Base-by-base conservation (phyloP, 2,888 invertebrate genomes). In the Muschampia plurimacula region DNA sequence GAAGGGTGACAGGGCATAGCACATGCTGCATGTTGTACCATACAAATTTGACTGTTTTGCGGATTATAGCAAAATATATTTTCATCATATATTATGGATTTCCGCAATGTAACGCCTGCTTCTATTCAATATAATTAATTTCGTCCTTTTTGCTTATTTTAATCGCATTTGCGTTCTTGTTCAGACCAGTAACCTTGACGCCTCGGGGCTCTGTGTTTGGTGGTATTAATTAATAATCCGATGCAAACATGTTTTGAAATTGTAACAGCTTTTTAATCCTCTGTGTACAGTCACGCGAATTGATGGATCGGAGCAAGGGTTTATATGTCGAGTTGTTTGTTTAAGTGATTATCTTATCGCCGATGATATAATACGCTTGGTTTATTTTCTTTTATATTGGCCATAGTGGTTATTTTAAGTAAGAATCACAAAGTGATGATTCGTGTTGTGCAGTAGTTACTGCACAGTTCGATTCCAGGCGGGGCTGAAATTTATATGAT, bases 171-270 rank as follows among this genome's bases (percentile, higher is more conserved):
- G n/a, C 36, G 60, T 52, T 60, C 57, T 55, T 36, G 15, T 52
- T 70, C 13, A 2, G 72, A 67, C 65, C 44, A 36, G n/a, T 49
- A 32, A 28, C 71, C 66, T 62, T 67, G 52, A 28, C 36, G 44
- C 49, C 52, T 41, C 59, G 44, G 36, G 39, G 49, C 65, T 70
- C 62, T 32, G 32, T 62, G 72, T 72, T 72, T 72, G 67, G 72
- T 62, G 67, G 67, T 67, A 72, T 67, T 72, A 67, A 72, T 72
- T 72, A 72, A 67, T 72, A 72, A 72, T 72, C 72, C 72, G 60
- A 49, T 72, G 72, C 60, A 67, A 72, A 72, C 72, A 72, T 72
- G 72, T 72, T 72, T 72, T 72, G 71, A 72, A 72, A 72, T 72
- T 72, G 71, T 72, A 72, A 72, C 71, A 62, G 71, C 71, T 62